phyloP scores from a whole-genome alignment of 2,888 invertebrate genomes.

The Ophonus ardosiacus region DNA sequence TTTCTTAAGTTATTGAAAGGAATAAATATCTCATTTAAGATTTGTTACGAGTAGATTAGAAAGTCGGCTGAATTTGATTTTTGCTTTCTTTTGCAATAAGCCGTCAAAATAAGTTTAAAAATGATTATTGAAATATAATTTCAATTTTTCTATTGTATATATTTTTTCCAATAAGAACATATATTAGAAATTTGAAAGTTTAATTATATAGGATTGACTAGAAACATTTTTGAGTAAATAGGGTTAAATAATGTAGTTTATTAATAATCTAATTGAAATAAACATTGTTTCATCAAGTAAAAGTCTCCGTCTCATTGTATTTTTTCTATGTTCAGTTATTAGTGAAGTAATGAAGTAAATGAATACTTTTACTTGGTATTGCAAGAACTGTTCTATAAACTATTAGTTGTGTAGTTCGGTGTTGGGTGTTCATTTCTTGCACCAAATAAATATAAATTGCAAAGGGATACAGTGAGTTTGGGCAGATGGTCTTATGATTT shows the following conservation, averaged over 20 bases:
- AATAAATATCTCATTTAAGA: neutral
- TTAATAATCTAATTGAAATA: neutral
- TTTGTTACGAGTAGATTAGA: too few species aligned
- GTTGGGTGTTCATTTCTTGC: neutral
- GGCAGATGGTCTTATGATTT: conserved; percentile 46
- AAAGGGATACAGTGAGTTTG: conserved; percentile 12
- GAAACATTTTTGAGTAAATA: neutral
- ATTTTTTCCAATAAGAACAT: neutral
- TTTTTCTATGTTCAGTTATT: neutral
- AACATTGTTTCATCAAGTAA: neutral
- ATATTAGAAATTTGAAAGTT: neutral
- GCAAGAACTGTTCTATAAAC: neutral
- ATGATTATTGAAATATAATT: neutral
- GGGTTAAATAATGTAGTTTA: neutral
- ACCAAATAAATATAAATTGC: neutral
- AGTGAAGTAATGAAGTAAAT: neutral
- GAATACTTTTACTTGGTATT: conserved; percentile 1
- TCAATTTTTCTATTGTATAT: neutral
- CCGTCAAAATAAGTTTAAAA: neutral
- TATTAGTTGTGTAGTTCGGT: neutral
- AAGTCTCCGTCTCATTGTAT: neutral
- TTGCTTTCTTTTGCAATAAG: neutral
- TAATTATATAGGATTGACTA: neutral
- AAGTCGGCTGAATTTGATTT: neutral
- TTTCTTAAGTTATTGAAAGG: neutral